phyloP scores from a whole-genome alignment of 2,113 vertebrate species.

The Ceyx cyanopectus region DNA sequence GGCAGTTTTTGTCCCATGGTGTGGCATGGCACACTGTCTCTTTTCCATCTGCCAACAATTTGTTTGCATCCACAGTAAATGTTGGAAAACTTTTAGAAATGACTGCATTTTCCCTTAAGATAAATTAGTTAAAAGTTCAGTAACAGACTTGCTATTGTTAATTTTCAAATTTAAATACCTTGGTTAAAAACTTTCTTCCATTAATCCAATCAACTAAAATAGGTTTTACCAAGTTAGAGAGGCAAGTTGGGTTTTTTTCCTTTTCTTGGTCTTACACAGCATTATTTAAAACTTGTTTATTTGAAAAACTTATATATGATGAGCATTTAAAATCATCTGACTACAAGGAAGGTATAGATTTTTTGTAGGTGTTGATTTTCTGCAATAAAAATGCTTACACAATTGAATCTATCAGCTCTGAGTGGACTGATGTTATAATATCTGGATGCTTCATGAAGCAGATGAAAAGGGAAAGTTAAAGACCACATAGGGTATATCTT shows the following conservation, averaged over 20 bases:
- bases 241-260: background rate
- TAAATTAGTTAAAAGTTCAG: background rate
- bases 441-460: background rate
- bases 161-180: background rate
- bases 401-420: background rate
- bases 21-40: background rate
- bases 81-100: background rate
- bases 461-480: background rate
- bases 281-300: background rate
- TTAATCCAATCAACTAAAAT: background rate
- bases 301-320: background rate
- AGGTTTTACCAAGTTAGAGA: background rate
- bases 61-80: background rate
- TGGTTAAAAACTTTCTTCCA: background rate
- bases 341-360: background rate
- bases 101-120: background rate
- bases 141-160: background rate
- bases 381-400: background rate
- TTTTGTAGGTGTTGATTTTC: background rate
- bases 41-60: background rate
- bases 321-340: background rate
- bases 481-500: background rate
- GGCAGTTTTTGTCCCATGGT: background rate
- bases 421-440: background rate
- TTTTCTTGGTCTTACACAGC: background rate